A percentile compares a stretch with the other conserved stretches of the same genome.
These are phyloP conservation scores for Megathymus violae DNA, from an alignment of 1,140 invertebrate genomes.

Conservation along the genomic window DNA sequence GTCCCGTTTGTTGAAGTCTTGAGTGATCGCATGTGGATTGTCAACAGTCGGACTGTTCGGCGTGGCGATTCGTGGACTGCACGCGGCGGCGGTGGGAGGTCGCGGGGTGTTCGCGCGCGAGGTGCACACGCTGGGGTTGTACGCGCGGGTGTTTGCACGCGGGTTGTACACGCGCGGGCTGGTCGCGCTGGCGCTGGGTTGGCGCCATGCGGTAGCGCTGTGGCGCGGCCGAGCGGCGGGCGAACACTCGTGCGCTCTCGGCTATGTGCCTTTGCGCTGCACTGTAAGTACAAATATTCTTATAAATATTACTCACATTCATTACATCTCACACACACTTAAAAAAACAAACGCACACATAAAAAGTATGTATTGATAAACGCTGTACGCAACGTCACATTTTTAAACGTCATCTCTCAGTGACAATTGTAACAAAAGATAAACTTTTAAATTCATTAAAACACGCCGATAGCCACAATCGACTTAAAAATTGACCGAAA, in stretches of 20 bases:
- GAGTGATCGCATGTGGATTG: conserved; percentile 62
- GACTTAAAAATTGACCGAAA: not conserved
- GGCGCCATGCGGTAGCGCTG: conserved; percentile 77
- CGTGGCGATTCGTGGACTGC: conserved; percentile 61
- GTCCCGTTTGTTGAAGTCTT: conserved; percentile 44
- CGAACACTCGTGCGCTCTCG: conserved; percentile 76
- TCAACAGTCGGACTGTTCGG: conserved; percentile 75
- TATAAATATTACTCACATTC: conserved; percentile 11
- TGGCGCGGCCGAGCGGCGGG: conserved; percentile 78
- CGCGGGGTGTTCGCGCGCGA: too few relatives aligned
- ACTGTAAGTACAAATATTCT: conserved; percentile 69
- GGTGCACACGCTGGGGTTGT: too few relatives aligned
- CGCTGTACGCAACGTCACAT: too few relatives aligned
- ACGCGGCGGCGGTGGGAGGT: conserved; percentile 43
- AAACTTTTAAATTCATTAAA: too few relatives aligned
- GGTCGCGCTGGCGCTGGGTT: conserved; percentile 48
- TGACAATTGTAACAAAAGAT: too few relatives aligned
- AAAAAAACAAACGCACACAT: too few relatives aligned
- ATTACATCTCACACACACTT: conserved; percentile 10
- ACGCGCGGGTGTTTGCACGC: conserved; percentile 47
- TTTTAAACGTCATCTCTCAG: too few relatives aligned
- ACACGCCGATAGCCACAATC: too few relatives aligned
- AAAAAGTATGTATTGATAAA: too few relatives aligned
- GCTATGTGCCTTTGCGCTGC: conserved; percentile 83
- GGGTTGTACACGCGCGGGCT: conserved; percentile 48